These are phyloP conservation scores for Protosalanx chinensis DNA, from an alignment of 2,797 vertebrate genomes.

Conservation along the genomic window DNA sequence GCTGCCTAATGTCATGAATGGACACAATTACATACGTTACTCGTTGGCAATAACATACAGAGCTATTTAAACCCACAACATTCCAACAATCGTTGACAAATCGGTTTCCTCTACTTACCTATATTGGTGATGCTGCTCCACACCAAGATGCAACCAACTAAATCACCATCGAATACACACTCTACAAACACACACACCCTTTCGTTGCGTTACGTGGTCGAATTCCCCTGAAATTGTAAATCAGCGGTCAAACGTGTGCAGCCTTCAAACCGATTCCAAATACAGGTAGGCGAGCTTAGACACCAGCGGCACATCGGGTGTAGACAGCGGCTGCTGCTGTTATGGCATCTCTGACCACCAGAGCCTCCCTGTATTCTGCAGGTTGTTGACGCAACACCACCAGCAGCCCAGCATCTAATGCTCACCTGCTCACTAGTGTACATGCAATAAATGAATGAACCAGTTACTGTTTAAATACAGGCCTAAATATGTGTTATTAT, in stretches of 20 bases:
- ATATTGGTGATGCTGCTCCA: constrained; percentile 16
- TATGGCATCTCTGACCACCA: constrained; percentile 4
- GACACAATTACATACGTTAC: too few relatives aligned
- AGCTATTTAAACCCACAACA: background rate
- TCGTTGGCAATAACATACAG: too few relatives aligned
- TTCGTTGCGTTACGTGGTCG: background rate
- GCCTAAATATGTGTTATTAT: background rate
- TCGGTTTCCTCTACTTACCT: constrained; percentile 1
- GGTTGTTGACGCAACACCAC: constrained; percentile 14
- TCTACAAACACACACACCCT: background rate
- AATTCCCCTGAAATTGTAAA: background rate
- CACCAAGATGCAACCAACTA: constrained; percentile 5
- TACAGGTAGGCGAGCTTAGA: background rate
- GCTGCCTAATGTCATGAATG: too few relatives aligned
- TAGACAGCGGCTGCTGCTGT: background rate
- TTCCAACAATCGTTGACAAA: background rate
- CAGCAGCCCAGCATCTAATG: background rate
- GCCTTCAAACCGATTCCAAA: background rate
- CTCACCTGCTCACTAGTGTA: background rate
- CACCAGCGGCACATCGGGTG: background rate
- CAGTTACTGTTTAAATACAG: background rate
- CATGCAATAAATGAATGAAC: background rate
- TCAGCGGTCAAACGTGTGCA: constrained; percentile 1
- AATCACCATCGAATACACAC: constrained; percentile 1
- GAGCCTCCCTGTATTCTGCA: constrained; percentile 1